Evolutionary conservation across 2,797 vertebrate genomes (phyloP), one percentile per base, ranked within the genome.

Genomic region (Hippopotamyrus pictus): DNA sequence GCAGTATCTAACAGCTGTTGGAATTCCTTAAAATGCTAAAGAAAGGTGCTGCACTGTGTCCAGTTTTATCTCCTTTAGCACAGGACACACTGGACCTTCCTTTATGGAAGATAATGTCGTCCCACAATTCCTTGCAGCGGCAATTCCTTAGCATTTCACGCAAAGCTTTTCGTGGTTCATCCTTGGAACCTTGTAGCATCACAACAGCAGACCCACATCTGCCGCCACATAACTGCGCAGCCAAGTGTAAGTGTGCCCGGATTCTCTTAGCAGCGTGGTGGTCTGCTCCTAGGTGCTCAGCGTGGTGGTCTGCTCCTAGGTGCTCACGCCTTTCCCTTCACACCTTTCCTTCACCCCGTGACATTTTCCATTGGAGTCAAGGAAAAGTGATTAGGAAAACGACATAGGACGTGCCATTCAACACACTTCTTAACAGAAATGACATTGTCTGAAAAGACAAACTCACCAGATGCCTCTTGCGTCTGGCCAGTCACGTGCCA

Each of bases 401-500:
- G 33, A 41, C 33, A 6, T 2, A 33, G 25, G 65, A 33, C 11
- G 14, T 73, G 4, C 65, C 14, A 14, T 14, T 14, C 65, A 37
- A n/a, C 1, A 3, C n/a, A 79, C 25, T 2, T 37, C n/a, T 57
- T 83, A 44, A 84, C 22, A 62, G 22, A 59, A 84, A 17, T 25
- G 1, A 46, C 12, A 65, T 37, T 6, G 79, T 25, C 0, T 37
- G 57, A 50, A 29, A 5, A 86, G 46, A 48, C 5, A 41, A 46
- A 44, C 94, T 94, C 90, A 97, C 96, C 96, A 97, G 95, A 97
- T 97, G 88, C 97, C 97, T 1, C 97, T 94, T 41, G 90, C 97
- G 0, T 97, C 97, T 0, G 97, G 97, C 97, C 97, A 97, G 94
- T 97, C 97, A 0, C 97, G 96, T 88, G 95, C 97, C 97, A 97